Evolutionary conservation across 2,797 vertebrate species (phyloP), one percentile per base, ranked within the genome.

Genomic region (Ataeniobius toweri): DNA sequence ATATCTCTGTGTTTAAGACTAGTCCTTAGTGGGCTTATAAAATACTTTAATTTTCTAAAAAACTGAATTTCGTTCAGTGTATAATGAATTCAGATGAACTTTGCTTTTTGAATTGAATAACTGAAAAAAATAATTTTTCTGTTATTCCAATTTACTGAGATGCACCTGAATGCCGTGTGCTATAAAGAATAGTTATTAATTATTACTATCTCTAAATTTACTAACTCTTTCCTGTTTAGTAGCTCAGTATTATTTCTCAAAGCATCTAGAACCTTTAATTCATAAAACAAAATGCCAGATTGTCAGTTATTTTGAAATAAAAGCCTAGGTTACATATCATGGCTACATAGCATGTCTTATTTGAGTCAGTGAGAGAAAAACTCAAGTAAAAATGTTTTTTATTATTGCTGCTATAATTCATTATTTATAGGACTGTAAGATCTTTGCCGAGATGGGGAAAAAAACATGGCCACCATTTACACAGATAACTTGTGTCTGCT

Each of bases 401-500:
- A 48, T 14, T 87, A 87, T 86, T 61, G 28, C 76, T 59, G 83
- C 80, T 82, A 79, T 82, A 85, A 92, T 91, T 85, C 79, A 94
- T 93, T 89, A 93, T 94, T 93, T 82, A 93, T 90, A 22, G 71
- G 39, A 76, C 71, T 82, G 82, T 86, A 90, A 84, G 86, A 88
- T 65, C 77, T 89, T 87, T 88, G 83, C 82, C 18, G 55, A 78
- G 77, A 80, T 81, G 75, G 71, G 22, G 76, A 90, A 89, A 7
- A 89, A 92, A 89, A 89, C 80, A 87, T 72, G 75, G 81, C 78
- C 74, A 61, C 65, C 78, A 53, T 36, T 71, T 68, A 74, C 78
- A 79, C 58, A 85, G 74, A 92, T 86, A 83, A 88, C 81, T 92
- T 87, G 89, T 71, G 51, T 85, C 83, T 83, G 44, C n/a, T 3